Percentiles rank a stretch among this genome's conserved stretches.
Conservation (phyloP, 2,113 vertebrate genomes). For the Callionymus lyra region DNA sequence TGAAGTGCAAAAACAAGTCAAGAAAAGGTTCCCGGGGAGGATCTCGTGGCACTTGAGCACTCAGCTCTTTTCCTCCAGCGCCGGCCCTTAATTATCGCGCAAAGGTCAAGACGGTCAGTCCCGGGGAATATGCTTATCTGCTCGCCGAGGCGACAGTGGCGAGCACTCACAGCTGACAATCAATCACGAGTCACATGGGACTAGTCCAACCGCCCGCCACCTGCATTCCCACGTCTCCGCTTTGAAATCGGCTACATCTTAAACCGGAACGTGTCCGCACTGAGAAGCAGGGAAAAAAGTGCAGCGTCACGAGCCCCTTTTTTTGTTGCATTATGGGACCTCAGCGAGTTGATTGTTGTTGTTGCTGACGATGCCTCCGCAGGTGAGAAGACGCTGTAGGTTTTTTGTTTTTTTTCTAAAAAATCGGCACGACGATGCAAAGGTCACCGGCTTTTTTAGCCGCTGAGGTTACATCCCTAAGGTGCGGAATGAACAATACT, state of each 20-base stretch:
- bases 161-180: slow-evolving; percentile 27
- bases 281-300: too few relatives aligned
- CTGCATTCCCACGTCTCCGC: background rate
- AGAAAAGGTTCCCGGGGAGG: slow-evolving; percentile 3
- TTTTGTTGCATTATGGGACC: too few relatives aligned
- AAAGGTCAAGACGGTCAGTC: slow-evolving; percentile 35
- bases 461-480: slow-evolving; percentile 41
- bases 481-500: slow-evolving; percentile 45
- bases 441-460: slow-evolving; percentile 50
- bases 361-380: too few relatives aligned
- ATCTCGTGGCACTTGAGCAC: slow-evolving; percentile 12
- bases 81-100: slow-evolving; percentile 28
- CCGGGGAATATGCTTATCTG: slow-evolving; percentile 32
- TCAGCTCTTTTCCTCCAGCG: slow-evolving; percentile 17
- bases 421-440: slow-evolving; percentile 40
- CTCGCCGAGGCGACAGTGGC: slow-evolving; percentile 27
- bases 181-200: slow-evolving; percentile 36
- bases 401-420: too few relatives aligned
- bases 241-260: too few relatives aligned
- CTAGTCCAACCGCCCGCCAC: background rate
- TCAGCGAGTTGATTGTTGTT: too few relatives aligned
- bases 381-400: background rate
- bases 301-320: too few relatives aligned
- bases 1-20: background rate
- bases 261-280: too few relatives aligned